Evolutionary conservation across 1,140 invertebrate species (phyloP), one percentile per base, ranked within the genome.

Genomic region (Drosophila ercepeae): DNA sequence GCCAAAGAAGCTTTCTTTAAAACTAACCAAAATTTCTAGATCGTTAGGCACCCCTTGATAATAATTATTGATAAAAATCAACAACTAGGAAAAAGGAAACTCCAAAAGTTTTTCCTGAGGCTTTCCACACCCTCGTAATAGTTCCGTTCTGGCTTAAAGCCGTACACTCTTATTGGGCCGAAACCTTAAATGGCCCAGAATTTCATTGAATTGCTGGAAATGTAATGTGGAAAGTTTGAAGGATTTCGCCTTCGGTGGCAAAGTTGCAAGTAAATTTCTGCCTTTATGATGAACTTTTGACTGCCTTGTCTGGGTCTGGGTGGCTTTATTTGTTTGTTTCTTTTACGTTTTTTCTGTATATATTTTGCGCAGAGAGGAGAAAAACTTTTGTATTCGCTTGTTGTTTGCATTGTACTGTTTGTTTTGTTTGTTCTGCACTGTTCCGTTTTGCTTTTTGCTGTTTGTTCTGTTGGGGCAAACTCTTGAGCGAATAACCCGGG

Each of bases 381-480:
- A 72, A 73, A 73, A 73, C 50, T 73, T 73, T 73, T 21, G 16
- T 63, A 42, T 55, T 48, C 42, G 61, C 52, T 55, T 54, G 45
- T 75, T 75, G 70, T 75, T 74, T 74, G 70, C 48, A 51, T 74
- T 64, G 60, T 74, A 34, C 60, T 29, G 46, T 72, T 73, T 73
- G 70, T 73, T 72, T 71, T 72, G 69, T 61, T 73, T 81, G 67
- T 53, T 76, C 75, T 59, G 60, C 67, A 70, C 82, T 71, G 59
- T 71, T 71, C 77, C 13, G 46, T 57, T 70, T 63, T 68, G 64
- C 54, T 64, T 64, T 78, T 21, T 71, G 46, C 69, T 77, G 78
- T 74, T 82, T 82, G 78, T 64, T 77, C 78, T 59, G 78, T 69
- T 63, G 46, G 50, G 50, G 23, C 67, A 83, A 84, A 81, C 59